Base-by-base conservation (phyloP, 2,888 invertebrate species). In the Xylota segnis region DNA sequence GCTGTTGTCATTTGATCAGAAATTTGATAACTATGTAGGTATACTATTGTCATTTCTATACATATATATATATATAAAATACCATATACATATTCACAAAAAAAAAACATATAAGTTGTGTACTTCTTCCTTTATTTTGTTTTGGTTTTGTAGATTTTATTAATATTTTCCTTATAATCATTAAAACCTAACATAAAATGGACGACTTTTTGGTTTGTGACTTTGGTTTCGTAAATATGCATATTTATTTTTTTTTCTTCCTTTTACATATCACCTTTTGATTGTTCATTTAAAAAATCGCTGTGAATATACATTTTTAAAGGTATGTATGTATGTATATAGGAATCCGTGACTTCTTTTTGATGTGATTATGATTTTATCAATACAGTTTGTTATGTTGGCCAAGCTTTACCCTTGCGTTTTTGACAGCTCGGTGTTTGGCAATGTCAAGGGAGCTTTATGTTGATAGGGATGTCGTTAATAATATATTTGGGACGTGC, bases 1-100 rank as follows among this genome's bases (percentile, higher is more conserved):
- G 87, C 87, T 87, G 87, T 87, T 87, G 87, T 87, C 87, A 87
- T 87, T 87, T 87, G 87, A 87, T 87, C 87, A 87, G 87, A 87
- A 87, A 87, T 87, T 87, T 87, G 83, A 87, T 87, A 87, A 83
- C 87, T 78, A 87, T 87, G 87, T 87, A 87, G 87, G 87, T 87
- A 87, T 87, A 82, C 54, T 68, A 84, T 82, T 86, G 34, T 68
- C 71, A 77, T 82, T 56, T 76, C 32, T 65, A 65, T 47, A 61
- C 52, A 81, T 18, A 77, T 61, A 77, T 70, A 77, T 59, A 68
- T 40, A 68, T 59, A 66, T 68, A 68, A 76, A 9, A 32, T 43
- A 29, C 45, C 52, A 52, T 65, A 65, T 61, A 43, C 12, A 52
- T 59, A 68, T 68, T 45, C 34, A 63, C 9, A 18, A 10, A 47